These are phyloP conservation scores for Philotrypesis tridentata DNA, from an alignment of 1,140 invertebrate species.

Conservation along the genomic window DNA sequence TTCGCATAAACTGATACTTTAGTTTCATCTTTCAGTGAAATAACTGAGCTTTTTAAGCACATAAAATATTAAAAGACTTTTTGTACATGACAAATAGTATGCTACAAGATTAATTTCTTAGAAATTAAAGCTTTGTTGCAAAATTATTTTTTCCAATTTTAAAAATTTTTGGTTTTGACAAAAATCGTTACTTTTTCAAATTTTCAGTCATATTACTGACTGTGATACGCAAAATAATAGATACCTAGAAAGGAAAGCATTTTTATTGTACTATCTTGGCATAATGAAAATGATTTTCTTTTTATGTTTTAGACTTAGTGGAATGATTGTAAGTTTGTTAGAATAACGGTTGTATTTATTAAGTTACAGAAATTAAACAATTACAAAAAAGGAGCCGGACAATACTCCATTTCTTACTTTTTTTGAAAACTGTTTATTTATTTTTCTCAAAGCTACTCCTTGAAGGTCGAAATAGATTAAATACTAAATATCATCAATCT, in stretches of 20 bases:
- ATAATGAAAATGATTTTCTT: slow-evolving; percentile 18
- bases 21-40: neutral
- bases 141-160: neutral
- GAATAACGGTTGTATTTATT: slow-evolving; percentile 37
- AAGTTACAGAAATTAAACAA: neutral
- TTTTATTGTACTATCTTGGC: slow-evolving; percentile 15
- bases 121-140: neutral
- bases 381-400: neutral
- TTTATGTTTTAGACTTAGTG: slow-evolving; percentile 51
- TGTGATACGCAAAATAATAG: slow-evolving; percentile 36
- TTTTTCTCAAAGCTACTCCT: slow-evolving; percentile 15
- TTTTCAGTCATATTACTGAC: slow-evolving; percentile 35
- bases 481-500: slow-evolving; percentile 38
- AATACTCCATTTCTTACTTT: slow-evolving; percentile 4
- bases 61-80: slow-evolving; percentile 45
- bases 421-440: slow-evolving; percentile 23
- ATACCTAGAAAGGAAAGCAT: slow-evolving; percentile 36
- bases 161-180: neutral
- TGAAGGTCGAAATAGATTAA: slow-evolving; percentile 1
- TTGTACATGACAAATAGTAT: slow-evolving; percentile 43
- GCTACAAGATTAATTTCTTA: slow-evolving; percentile 11
- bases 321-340: slow-evolving; percentile 26
- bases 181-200: slow-evolving; percentile 27
- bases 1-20: neutral
- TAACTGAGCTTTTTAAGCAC: slow-evolving; percentile 16